A percentile compares a stretch with the other conserved stretches of the same genome.
Conservation (phyloP, 2,888 invertebrate genomes). For the Chloromyia formosa region DNA sequence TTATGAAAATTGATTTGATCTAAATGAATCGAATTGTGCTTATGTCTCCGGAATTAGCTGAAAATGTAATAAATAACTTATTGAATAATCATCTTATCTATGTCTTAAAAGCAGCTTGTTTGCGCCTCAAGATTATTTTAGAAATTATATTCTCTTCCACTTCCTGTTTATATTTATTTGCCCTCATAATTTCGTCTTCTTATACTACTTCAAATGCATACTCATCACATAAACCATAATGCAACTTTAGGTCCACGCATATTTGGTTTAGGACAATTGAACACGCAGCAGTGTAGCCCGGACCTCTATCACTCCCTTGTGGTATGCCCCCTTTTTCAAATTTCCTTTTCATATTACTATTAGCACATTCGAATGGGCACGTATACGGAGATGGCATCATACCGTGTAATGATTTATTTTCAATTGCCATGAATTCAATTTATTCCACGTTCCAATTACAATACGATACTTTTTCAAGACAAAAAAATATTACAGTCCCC, state of each 20-base stretch:
- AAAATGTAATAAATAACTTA: too few species aligned
- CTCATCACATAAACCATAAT: not conserved
- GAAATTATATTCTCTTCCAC: too few species aligned
- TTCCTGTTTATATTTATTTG: too few species aligned
- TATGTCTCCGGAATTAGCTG: too few species aligned
- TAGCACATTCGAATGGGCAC: constrained; percentile 22
- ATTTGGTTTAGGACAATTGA: constrained; percentile 34
- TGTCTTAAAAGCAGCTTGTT: too few species aligned
- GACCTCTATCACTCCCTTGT: constrained; percentile 40
- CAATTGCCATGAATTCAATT: constrained; percentile 40
- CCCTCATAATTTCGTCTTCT: too few species aligned
- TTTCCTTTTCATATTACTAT: constrained; percentile 13
- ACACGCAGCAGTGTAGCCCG: not conserved
- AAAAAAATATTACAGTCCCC: not conserved
- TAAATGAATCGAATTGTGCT: too few species aligned
- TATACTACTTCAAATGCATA: not conserved
- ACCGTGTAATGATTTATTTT: constrained; percentile 38
- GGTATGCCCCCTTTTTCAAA: constrained; percentile 1
- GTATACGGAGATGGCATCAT: not conserved
- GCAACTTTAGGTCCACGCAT: not conserved
- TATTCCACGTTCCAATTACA: constrained; percentile 10
- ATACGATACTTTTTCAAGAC: too few species aligned
- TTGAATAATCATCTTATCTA: too few species aligned
- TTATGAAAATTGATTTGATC: too few species aligned
- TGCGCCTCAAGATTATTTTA: too few species aligned